phyloP scores from a whole-genome alignment of 2,113 vertebrate species.

The Oryctolagus cuniculus region DNA sequence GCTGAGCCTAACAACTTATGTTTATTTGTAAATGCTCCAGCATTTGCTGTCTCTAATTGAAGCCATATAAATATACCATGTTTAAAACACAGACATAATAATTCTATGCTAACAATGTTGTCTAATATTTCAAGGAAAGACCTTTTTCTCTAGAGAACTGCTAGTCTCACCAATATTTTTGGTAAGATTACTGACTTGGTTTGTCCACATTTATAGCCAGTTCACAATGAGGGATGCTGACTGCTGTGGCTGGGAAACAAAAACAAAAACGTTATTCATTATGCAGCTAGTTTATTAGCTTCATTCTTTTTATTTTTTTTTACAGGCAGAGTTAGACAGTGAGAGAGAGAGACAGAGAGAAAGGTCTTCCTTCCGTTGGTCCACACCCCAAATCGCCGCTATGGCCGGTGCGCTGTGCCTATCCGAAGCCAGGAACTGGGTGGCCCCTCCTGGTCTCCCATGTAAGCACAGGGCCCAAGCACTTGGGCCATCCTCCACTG shows the following conservation, averaged over 20 bases:
- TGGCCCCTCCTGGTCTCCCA: too few relatives aligned
- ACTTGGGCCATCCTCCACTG: too few relatives aligned
- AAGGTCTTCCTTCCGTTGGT: too few relatives aligned
- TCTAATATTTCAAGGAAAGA: conserved; percentile 50
- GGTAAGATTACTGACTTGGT: background rate
- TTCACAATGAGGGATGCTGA: background rate
- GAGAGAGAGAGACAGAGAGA: too few relatives aligned
- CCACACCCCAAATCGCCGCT: too few relatives aligned
- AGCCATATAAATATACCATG: conserved; percentile 11
- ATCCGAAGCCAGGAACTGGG: too few relatives aligned
- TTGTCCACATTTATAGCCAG: background rate
- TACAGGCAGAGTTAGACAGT: too few relatives aligned
- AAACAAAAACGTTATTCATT: background rate
- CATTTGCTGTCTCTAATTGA: conserved; percentile 9
- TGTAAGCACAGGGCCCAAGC: too few relatives aligned
- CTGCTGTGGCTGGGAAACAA: background rate
- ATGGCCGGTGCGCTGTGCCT: too few relatives aligned
- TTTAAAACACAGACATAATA: conserved; percentile 40
- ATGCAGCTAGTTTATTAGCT: background rate
- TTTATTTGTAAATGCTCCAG: conserved; percentile 47
- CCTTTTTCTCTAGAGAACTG: conserved; percentile 9
- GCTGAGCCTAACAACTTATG: background rate
- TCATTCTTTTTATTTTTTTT: background rate
- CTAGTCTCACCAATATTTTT: background rate
- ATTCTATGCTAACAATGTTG: conserved; percentile 26